A percentile compares a stretch with the other conserved stretches of the same genome.
These are phyloP conservation scores for Pogoniulus pusillus DNA, from an alignment of 2,797 vertebrate genomes.

Conservation along the genomic window DNA sequence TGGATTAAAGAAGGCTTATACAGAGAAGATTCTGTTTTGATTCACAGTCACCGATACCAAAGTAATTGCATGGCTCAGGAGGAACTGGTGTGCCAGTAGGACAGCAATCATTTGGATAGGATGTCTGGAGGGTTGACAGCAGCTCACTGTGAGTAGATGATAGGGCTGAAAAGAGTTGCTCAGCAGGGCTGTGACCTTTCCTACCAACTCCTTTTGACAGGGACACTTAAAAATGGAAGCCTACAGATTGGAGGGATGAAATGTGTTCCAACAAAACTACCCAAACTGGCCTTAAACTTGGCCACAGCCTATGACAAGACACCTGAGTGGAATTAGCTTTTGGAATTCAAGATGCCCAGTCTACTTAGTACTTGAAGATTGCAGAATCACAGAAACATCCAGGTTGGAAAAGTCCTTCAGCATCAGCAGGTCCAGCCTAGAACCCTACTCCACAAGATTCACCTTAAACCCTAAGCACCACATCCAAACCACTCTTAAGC, in stretches of 20 bases:
- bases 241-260: neutral
- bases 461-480: no score
- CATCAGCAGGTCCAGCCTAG: no score
- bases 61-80: slow-evolving; percentile 2
- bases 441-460: no score
- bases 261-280: neutral
- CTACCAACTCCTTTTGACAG: neutral
- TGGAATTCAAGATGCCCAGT: neutral
- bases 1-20: neutral
- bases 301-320: neutral
- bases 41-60: neutral
- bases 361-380: neutral
- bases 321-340: neutral
- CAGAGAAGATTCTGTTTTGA: slow-evolving; percentile 19
- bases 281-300: neutral
- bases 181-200: slow-evolving; percentile 6
- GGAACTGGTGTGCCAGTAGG: neutral
- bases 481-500: no score
- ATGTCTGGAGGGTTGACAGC: slow-evolving; percentile 18
- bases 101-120: slow-evolving; percentile 20
- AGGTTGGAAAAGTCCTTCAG: no score
- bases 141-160: neutral
- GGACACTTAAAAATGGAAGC: slow-evolving; percentile 11
- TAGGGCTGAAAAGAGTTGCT: slow-evolving; percentile 12
- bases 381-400: no score